Conservation (phyloP, 64 coral and sea anemone species). For the Anthopleura sola region DNA sequence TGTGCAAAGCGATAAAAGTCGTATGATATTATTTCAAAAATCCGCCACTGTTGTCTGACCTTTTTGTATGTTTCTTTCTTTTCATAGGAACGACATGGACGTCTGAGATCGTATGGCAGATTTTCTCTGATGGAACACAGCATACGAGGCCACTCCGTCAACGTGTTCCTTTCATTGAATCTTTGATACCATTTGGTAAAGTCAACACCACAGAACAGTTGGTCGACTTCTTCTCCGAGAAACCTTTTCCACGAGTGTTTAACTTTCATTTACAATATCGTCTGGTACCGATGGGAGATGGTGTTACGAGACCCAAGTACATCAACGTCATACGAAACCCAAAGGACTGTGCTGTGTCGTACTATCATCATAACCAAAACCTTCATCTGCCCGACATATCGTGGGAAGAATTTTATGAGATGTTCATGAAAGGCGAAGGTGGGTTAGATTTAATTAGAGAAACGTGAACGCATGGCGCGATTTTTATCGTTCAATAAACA, state of each 20-base stretch:
- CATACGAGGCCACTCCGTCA: neutral
- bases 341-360: constrained; percentile 37
- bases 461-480: no score
- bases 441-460: neutral
- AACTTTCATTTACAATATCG: constrained; percentile 34
- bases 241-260: constrained; percentile 34
- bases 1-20: no score
- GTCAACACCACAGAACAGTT: neutral
- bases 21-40: no score
- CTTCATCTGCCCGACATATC: neutral
- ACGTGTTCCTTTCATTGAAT: neutral
- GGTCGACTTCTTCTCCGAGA: neutral
- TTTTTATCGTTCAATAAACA: no score
- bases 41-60: no score
- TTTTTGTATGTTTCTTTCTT: no score
- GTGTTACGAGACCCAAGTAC: constrained; percentile 31
- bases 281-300: constrained; percentile 22
- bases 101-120: constrained; percentile 14
- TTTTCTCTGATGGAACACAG: neutral
- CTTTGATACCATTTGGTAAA: neutral
- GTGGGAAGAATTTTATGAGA: constrained; percentile 20
- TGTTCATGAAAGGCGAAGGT: constrained; percentile 3
- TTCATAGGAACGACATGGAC: constrained; percentile 6
- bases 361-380: neutral
- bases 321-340: constrained; percentile 40